Conservation (phyloP, 2,797 vertebrate genomes). For the Acanthiza pusilla region DNA sequence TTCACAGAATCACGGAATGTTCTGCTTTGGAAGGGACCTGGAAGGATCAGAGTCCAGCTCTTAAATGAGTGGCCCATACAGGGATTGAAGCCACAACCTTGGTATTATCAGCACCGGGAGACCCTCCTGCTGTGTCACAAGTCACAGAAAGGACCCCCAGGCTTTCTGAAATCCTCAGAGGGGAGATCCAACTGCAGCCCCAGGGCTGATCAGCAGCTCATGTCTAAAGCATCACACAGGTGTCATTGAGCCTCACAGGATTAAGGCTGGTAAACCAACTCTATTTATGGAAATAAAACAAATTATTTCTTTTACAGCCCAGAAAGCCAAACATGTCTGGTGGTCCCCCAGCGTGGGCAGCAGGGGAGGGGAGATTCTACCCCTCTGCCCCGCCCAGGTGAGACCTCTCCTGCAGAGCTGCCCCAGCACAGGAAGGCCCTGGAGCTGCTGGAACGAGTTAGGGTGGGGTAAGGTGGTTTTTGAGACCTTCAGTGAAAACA, state of each 20-base stretch:
- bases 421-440: not conserved
- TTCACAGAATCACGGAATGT: not conserved
- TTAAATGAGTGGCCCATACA: not conserved
- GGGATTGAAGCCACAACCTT: not conserved
- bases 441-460: not conserved
- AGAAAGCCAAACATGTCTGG: not conserved
- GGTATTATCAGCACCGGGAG: not conserved
- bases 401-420: not conserved
- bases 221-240: not conserved
- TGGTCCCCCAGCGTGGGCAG: not conserved
- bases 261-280: not conserved
- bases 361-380: not conserved
- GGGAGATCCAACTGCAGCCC: not conserved
- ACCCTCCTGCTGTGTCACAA: rapidly evolving
- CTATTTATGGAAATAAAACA: no score
- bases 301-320: not conserved
- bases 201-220: not conserved
- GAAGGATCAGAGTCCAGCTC: not conserved
- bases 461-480: not conserved
- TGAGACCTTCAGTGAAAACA: not conserved
- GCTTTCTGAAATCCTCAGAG: not conserved
- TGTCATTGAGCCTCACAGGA: not conserved
- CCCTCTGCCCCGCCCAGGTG: no score
- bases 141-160: not conserved
- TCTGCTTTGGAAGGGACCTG: not conserved